Evolutionary conservation across 2,113 vertebrate species (phyloP).

Genomic region (Lepus americanus): DNA sequence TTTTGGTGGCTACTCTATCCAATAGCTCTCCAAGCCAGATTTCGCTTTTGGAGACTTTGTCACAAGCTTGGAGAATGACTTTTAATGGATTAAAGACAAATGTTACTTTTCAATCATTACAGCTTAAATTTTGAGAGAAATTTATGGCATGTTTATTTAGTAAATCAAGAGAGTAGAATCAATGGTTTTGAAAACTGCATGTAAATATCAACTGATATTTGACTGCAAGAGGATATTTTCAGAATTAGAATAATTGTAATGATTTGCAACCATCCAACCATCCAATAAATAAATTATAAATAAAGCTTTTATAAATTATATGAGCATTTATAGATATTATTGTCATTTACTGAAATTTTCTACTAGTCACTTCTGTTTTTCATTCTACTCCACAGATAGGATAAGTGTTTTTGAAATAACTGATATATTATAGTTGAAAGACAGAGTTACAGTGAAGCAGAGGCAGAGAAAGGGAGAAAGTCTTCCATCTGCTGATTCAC

Average conservation of each 20-base stretch:
- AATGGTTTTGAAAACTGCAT: background rate
- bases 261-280: background rate
- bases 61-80: background rate
- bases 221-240: background rate
- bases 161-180: background rate
- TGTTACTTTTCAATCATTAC: background rate
- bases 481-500: no score
- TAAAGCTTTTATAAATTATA: background rate
- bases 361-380: constrained; percentile 14
- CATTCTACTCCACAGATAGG: background rate
- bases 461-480: no score
- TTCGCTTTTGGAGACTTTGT: background rate
- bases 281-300: background rate
- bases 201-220: background rate
- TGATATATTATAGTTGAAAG: background rate
- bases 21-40: background rate
- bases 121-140: background rate
- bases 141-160: background rate
- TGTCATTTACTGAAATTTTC: background rate
- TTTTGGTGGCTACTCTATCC: background rate
- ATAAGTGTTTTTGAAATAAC: background rate
- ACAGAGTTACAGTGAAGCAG: no score
- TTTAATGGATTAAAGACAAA: background rate
- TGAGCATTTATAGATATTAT: background rate
- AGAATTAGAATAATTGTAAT: background rate